Conservation (phyloP, 2,113 vertebrate genomes). For the Pedetes capensis region DNA sequence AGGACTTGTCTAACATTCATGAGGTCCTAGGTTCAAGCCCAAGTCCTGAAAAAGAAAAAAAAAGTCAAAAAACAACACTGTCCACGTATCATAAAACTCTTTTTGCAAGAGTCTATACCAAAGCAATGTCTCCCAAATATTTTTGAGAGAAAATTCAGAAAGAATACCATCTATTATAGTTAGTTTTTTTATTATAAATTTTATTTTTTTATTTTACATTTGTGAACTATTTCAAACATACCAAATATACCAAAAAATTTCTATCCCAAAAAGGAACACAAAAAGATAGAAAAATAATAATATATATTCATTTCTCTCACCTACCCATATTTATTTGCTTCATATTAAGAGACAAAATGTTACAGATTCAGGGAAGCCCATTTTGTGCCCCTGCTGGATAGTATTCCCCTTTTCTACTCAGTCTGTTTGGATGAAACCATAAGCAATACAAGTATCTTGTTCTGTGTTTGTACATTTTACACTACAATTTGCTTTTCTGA, state of each 20-base stretch:
- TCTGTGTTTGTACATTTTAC: not conserved
- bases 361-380: not conserved
- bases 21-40: no score
- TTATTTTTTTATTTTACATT: slow-evolving; percentile 19
- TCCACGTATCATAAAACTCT: no score
- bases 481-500: not conserved
- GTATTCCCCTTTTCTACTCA: not conserved
- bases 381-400: not conserved
- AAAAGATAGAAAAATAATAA: slow-evolving; percentile 10
- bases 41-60: no score
- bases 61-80: no score
- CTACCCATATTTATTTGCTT: not conserved
- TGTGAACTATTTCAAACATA: not conserved
- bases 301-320: not conserved
- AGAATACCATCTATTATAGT: not conserved
- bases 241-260: no score
- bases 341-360: not conserved
- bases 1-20: no score
- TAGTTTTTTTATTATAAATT: not conserved
- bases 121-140: not conserved
- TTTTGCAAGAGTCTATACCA: no score
- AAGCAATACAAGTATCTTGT: not conserved
- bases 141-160: not conserved
- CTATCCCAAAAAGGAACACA: no score
- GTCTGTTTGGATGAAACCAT: not conserved